phyloP scores from a whole-genome alignment of 2,888 invertebrate genomes.

The Sminthurinus aureus region DNA sequence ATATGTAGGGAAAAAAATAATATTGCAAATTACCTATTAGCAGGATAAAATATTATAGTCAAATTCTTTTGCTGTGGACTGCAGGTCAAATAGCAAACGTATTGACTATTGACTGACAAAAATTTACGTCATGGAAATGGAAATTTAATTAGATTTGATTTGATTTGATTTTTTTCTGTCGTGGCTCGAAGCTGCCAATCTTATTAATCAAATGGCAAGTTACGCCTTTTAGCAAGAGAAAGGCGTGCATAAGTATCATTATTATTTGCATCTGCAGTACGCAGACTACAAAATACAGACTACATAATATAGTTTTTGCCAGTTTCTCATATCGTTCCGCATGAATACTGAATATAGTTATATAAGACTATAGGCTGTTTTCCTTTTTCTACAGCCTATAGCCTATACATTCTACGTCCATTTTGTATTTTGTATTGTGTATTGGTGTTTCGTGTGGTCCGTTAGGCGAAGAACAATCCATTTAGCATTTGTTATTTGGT shows the following conservation, averaged over 20 bases:
- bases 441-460: no score
- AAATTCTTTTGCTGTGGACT: not conserved
- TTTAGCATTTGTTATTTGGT: no score
- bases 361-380: no score
- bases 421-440: no score
- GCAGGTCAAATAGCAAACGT: no score
- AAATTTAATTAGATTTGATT: not conserved
- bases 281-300: no score
- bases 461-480: no score
- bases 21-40: no score
- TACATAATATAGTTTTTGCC: no score
- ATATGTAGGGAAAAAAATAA: no score
- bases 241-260: not conserved
- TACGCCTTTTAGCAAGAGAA: constrained; percentile 1
- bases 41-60: not conserved
- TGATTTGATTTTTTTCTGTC: not conserved
- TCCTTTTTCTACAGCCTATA: no score
- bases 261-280: not conserved
- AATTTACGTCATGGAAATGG: not conserved
- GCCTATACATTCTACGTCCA: no score
- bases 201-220: not conserved
- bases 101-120: not conserved
- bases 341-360: not conserved
- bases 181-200: not conserved
- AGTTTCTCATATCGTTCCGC: not conserved